Percentiles rank a stretch among this genome's conserved stretches.
These are phyloP conservation scores for Parazoanthus darwini DNA, from an alignment of 92 coral and sea anemone species.

Conservation along the genomic window DNA sequence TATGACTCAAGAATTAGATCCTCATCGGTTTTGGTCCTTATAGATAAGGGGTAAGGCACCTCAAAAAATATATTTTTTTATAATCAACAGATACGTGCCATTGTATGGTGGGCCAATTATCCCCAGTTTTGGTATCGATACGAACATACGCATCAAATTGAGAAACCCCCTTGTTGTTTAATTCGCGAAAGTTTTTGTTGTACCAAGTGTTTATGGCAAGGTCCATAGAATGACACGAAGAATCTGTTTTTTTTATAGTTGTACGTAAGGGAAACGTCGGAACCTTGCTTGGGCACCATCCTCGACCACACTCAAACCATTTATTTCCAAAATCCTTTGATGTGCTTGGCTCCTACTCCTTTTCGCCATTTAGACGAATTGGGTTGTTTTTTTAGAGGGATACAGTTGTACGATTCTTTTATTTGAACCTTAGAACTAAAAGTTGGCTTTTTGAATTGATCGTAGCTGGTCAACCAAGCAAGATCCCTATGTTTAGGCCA, in stretches of 20 bases:
- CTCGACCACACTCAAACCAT: conserved; percentile 6
- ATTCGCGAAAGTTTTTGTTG: conserved; percentile 4
- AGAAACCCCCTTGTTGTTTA: conserved; percentile 5
- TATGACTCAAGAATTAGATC: conserved; percentile 3
- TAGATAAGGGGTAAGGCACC: conserved; percentile 1
- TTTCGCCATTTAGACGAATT: not conserved
- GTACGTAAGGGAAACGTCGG: conserved; percentile 4
- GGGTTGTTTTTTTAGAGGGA: not conserved
- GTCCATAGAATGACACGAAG: conserved; percentile 5
- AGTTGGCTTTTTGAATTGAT: conserved; percentile 3
- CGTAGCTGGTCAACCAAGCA: conserved; percentile 3
- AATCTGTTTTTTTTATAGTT: not conserved
- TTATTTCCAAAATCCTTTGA: conserved; percentile 2
- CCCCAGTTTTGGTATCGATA: conserved; percentile 5
- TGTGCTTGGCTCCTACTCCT: conserved; percentile 7
- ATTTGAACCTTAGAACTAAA: conserved; percentile 2
- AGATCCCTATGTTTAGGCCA: conserved; percentile 5
- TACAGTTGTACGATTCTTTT: not conserved
- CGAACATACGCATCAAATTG: conserved; percentile 5
- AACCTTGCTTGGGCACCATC: conserved; percentile 3
- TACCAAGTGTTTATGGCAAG: conserved; percentile 5
- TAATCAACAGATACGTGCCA: conserved; percentile 2
- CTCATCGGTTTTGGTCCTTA: conserved; percentile 5
- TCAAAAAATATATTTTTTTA: not conserved
- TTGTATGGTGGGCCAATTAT: conserved; percentile 5